A percentile compares a stretch with the other conserved stretches of the same genome.
phyloP scores from a whole-genome alignment of 2,113 vertebrate species.

The Australoheros scitulus region DNA sequence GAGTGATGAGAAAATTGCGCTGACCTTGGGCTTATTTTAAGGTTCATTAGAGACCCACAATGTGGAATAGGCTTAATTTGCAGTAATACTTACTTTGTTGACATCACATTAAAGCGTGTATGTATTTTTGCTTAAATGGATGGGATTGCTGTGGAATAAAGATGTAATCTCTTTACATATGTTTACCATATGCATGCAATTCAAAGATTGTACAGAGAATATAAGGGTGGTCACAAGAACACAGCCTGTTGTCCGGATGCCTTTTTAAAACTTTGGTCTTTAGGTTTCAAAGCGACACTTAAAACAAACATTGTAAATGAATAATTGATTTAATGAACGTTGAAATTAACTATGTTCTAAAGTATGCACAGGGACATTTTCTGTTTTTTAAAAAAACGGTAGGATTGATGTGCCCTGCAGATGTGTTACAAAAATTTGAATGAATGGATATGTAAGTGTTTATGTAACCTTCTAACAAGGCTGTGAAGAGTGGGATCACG shows the following conservation, averaged over 20 bases:
- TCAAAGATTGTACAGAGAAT: constrained; percentile 13
- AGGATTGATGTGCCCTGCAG: neutral
- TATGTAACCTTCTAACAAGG: neutral
- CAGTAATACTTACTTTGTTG: constrained; percentile 5
- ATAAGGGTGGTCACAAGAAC: neutral
- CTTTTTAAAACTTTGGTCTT: constrained; percentile 9
- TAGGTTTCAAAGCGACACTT: neutral
- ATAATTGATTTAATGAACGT: neutral
- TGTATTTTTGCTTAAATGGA: constrained; percentile 38
- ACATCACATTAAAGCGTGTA: neutral
- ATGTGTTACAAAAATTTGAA: neutral
- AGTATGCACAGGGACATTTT: neutral
- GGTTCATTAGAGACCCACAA: constrained; percentile 52
- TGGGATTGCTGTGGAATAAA: constrained; percentile 45
- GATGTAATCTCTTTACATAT: constrained; percentile 50
- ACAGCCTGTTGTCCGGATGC: neutral
- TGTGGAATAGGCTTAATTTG: constrained; percentile 29
- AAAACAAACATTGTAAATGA: neutral
- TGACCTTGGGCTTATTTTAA: constrained; percentile 48
- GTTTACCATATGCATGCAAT: constrained; percentile 48
- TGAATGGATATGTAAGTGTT: neutral
- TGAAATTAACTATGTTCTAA: neutral
- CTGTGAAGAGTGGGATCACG: neutral
- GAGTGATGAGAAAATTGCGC: constrained; percentile 26
- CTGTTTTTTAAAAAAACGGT: neutral